Conservation (phyloP, 2,888 invertebrate genomes). For the Trichopoda pennipes region DNA sequence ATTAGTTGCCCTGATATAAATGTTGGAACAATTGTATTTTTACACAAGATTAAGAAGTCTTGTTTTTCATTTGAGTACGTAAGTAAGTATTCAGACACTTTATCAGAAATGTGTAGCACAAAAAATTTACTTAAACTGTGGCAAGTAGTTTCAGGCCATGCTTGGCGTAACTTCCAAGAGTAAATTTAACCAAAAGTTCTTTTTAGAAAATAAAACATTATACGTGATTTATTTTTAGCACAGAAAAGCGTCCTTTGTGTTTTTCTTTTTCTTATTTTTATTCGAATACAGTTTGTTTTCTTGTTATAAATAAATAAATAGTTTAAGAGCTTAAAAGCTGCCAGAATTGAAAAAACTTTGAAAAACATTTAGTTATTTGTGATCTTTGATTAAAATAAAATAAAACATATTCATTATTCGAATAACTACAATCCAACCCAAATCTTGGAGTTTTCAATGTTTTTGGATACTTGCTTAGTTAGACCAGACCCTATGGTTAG, state of each 20-base stretch:
- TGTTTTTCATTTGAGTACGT: neutral
- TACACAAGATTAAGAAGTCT: neutral
- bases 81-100: neutral
- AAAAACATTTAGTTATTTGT: too few relatives aligned
- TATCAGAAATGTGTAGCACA: neutral
- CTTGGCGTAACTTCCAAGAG: neutral
- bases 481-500: too few relatives aligned
- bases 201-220: neutral
- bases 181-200: slow-evolving; percentile 19
- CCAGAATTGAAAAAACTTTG: too few relatives aligned
- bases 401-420: too few relatives aligned
- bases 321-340: too few relatives aligned
- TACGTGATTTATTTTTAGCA: slow-evolving; percentile 36
- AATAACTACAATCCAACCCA: too few relatives aligned
- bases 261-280: neutral
- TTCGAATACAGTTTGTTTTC: neutral
- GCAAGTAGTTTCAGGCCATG: slow-evolving; percentile 31
- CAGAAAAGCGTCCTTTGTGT: too few relatives aligned
- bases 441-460: too few relatives aligned
- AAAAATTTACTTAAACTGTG: neutral
- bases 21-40: neutral
- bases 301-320: too few relatives aligned
- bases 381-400: too few relatives aligned
- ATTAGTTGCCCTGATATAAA: too few relatives aligned
- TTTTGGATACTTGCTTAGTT: too few relatives aligned